These are phyloP conservation scores for Ceratotherium simum DNA, from an alignment of 2,113 vertebrate species.

Conservation along the genomic window DNA sequence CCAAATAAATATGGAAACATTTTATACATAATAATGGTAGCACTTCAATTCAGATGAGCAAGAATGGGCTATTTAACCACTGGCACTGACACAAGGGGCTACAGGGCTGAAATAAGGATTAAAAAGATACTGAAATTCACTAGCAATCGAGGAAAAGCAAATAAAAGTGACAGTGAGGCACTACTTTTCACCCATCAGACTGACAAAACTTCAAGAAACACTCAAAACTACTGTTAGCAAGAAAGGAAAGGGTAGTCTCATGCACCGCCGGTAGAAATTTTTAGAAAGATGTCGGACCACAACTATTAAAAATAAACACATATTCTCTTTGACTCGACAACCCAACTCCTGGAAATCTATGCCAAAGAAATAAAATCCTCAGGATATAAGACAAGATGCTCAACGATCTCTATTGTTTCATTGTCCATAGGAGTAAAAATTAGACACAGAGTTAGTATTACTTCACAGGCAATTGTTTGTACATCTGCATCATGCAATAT, in stretches of 20 bases:
- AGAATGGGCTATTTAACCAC: neutral
- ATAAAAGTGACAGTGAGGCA: neutral
- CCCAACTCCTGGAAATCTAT: neutral
- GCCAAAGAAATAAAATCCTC: neutral
- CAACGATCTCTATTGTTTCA: neutral
- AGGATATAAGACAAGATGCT: neutral
- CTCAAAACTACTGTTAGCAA: neutral
- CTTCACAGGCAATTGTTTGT: neutral
- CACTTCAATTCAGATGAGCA: neutral
- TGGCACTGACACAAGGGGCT: neutral
- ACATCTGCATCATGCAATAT: neutral
- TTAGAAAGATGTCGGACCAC: neutral
- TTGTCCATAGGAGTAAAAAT: neutral
- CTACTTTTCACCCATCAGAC: neutral
- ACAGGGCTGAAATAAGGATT: neutral
- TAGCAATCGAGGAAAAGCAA: conserved; percentile 6
- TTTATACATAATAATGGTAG: neutral
- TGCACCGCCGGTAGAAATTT: neutral
- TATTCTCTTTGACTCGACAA: neutral
- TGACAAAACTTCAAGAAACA: neutral
- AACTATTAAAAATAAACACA: neutral
- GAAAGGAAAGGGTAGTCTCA: neutral
- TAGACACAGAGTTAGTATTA: neutral
- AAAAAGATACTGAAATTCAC: conserved; percentile 1
- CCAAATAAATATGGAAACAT: neutral